Percentiles rank a stretch among this genome's conserved stretches.
These are phyloP conservation scores for Drosophila emarginata DNA, from an alignment of 2,888 invertebrate genomes.

Conservation along the genomic window DNA sequence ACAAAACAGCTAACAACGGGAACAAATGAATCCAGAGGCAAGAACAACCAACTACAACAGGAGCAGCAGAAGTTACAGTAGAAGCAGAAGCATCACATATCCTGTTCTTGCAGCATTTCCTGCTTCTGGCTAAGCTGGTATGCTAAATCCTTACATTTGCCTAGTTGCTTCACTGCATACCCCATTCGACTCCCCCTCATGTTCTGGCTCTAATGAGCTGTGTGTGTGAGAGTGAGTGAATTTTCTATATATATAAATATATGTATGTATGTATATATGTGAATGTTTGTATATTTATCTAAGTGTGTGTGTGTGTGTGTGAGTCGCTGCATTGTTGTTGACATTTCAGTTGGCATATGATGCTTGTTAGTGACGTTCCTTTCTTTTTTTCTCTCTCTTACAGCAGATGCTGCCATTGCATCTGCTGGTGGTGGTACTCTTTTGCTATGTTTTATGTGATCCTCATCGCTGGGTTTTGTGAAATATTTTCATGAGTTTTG, in stretches of 20 bases:
- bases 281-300: slow-evolving; percentile 15
- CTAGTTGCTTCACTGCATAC: too few relatives aligned
- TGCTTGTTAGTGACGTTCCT: slow-evolving; percentile 5
- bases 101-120: slow-evolving; percentile 68
- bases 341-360: slow-evolving; percentile 9
- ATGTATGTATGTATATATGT: slow-evolving; percentile 7
- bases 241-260: slow-evolving; percentile 22
- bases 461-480: slow-evolving; percentile 59
- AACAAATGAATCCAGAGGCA: slow-evolving; percentile 68
- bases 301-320: background rate
- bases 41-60: slow-evolving; percentile 12
- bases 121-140: slow-evolving; percentile 69
- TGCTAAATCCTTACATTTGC: slow-evolving; percentile 60
- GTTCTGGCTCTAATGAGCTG: slow-evolving; percentile 70
- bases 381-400: background rate
- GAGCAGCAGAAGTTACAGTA: background rate
- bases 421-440: slow-evolving; percentile 8
- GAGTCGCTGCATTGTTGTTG: slow-evolving; percentile 5
- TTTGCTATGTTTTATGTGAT: slow-evolving; percentile 28
- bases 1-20: slow-evolving; percentile 49
- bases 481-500: slow-evolving; percentile 78
- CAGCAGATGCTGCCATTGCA: slow-evolving; percentile 6
- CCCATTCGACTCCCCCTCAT: slow-evolving; percentile 14
- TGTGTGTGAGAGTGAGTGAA: slow-evolving; percentile 38
- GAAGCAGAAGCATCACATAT: slow-evolving; percentile 3